A percentile compares a stretch with the other conserved stretches of the same genome.
These are phyloP conservation scores for Odobenus rosmarus DNA, from an alignment of 2,113 vertebrate species.

Conservation along the genomic window DNA sequence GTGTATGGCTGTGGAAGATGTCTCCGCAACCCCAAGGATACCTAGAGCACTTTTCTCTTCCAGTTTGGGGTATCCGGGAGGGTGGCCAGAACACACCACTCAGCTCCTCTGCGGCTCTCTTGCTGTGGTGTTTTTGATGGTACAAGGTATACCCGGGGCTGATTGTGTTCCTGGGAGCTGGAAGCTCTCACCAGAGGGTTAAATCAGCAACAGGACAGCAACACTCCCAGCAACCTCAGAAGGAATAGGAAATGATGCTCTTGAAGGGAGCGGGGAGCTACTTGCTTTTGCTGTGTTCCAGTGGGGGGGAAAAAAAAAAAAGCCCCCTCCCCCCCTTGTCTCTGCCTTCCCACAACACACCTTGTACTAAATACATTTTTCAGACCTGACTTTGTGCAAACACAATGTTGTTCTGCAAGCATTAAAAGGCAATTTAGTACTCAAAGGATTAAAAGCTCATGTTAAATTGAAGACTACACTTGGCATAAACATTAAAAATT, in stretches of 20 bases:
- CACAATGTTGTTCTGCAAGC: conserved; percentile 93
- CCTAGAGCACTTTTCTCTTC: neutral
- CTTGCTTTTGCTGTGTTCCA: conserved; percentile 38
- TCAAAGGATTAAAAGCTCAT: conserved; percentile 98
- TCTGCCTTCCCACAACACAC: conserved; percentile 78
- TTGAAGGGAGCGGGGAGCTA: conserved; percentile 61
- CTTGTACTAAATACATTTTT: conserved; percentile 93
- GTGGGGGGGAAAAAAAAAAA: conserved; percentile 41
- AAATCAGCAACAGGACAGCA: conserved; percentile 64
- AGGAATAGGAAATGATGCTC: conserved; percentile 68
- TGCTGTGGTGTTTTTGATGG: neutral
- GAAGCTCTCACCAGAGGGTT: conserved; percentile 45
- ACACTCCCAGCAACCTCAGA: conserved; percentile 58
- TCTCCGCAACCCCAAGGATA: neutral
- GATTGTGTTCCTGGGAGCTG: conserved; percentile 32
- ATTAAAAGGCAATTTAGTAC: conserved; percentile 98
- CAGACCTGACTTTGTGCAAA: conserved; percentile 92
- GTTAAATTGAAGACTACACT: conserved; percentile 99
- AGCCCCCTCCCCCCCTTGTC: conserved; percentile 45
- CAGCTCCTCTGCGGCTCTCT: neutral
- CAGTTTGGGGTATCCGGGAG: fast-evolving
- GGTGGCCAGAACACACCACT: neutral
- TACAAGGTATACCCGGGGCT: neutral
- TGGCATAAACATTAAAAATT: conserved; percentile 97
- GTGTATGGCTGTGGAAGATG: neutral